Evolutionary conservation across 2,797 vertebrate species (phyloP), one percentile per base, ranked within the genome.

Genomic region (Paguma larvata): DNA sequence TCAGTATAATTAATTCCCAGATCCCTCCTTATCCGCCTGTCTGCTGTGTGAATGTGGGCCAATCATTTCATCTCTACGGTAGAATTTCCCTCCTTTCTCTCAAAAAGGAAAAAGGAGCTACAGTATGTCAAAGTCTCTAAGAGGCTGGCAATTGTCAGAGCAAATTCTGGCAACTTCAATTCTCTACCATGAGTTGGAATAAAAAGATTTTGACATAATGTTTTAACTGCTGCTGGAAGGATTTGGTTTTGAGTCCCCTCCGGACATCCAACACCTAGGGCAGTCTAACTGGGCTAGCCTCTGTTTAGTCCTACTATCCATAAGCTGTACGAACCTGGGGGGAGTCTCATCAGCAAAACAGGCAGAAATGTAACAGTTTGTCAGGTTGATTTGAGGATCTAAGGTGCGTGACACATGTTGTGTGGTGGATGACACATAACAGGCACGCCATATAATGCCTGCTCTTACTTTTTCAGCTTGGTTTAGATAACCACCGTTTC

Each of bases 1-100:
- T 82, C 63, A 9, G 44, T 48, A 32, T 95, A 79, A 89, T 94
- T 91, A 93, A 94, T 95, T 84, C 85, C 85, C 77, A 78, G 38
- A 41, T 67, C 53, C n/a, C 63, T 82, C 95, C 72, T 96, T 95
- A 84, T 77, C 95, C 86, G 88, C 41, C 80, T 70, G 88, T 95
- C 92, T 70, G 72, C 87, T 77, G 23, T 34, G 68, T 93, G 94
- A 85, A 94, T 90, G 79, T 92, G 85, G 56, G 72, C 90, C 91
- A 94, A 88, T 63, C 90, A 18, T 73, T 82, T 79, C 56, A 34
- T 95, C 38, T 92, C 85, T 34, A 0, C 9, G 19, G 46, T 78
- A 87, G 46, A 65, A 88, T 92, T 91, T 93, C 80, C 72, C 72
- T 95, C 68, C 80, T 91, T 87, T 82, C n/a, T 78, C 94, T 73